Evolutionary conservation across 2,113 vertebrate species (phyloP).

Genomic region (Microtus oregoni): DNA sequence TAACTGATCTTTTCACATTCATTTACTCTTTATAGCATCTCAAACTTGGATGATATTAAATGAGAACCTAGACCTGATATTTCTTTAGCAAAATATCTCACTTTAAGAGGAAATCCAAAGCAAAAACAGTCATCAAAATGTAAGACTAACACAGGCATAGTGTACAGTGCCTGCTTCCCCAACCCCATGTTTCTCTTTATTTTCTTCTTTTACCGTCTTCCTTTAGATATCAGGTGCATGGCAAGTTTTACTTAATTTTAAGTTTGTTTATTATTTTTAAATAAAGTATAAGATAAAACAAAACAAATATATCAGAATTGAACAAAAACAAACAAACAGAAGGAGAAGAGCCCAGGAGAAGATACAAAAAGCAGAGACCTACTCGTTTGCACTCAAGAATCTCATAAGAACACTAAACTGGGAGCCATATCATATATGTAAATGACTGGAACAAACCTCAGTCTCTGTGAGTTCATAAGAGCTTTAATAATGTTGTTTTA

Average conservation of each 20-base stretch:
- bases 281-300: neutral
- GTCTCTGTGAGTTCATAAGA: neutral
- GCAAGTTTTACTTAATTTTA: neutral
- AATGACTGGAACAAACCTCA: neutral
- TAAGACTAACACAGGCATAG: neutral
- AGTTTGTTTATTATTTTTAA: neutral
- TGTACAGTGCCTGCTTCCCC: neutral
- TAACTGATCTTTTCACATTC: neutral
- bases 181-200: neutral
- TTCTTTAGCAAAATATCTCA: neutral
- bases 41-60: neutral
- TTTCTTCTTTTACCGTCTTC: neutral
- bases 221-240: neutral
- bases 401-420: neutral
- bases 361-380: neutral
- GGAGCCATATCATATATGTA: too few species aligned
- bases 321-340: neutral
- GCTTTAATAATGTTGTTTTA: neutral
- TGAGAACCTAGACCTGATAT: neutral
- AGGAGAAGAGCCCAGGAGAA: too few species aligned
- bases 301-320: neutral
- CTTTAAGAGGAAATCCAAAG: neutral
- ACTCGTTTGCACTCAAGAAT: neutral
- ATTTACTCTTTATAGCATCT: neutral
- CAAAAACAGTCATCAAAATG: neutral